Percentiles rank a stretch among this genome's conserved stretches.
These are phyloP conservation scores for Amiota communis DNA, from an alignment of 2,888 invertebrate genomes.

Conservation along the genomic window DNA sequence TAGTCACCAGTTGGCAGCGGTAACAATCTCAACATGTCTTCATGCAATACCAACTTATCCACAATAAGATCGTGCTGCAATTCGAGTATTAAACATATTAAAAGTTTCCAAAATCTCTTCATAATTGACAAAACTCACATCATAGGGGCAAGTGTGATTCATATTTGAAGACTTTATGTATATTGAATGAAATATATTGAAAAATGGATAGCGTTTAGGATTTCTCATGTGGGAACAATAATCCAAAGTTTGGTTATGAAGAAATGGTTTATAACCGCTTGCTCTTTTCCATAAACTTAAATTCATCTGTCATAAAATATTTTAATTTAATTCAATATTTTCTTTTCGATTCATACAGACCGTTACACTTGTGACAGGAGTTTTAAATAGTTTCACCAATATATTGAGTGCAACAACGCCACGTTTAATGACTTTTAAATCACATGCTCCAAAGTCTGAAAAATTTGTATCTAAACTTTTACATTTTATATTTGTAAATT, in stretches of 20 bases:
- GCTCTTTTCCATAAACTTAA: slow-evolving; percentile 38
- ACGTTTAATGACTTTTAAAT: slow-evolving; percentile 34
- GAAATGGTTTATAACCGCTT: slow-evolving; percentile 42
- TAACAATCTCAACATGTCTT: slow-evolving; percentile 29
- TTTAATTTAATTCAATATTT: background rate
- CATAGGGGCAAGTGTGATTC: slow-evolving; percentile 43
- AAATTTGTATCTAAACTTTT: slow-evolving; percentile 28
- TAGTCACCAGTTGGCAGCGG: slow-evolving; percentile 42
- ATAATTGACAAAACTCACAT: slow-evolving; percentile 23
- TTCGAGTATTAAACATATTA: background rate
- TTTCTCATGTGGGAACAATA: slow-evolving; percentile 33
- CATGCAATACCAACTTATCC: slow-evolving; percentile 29
- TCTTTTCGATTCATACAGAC: slow-evolving; percentile 8
- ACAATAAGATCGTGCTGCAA: slow-evolving; percentile 37
- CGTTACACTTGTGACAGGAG: slow-evolving; percentile 22
- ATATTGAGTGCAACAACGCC: slow-evolving; percentile 36
- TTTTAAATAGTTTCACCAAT: slow-evolving; percentile 6
- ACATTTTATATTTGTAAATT: slow-evolving; percentile 36
- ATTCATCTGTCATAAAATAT: slow-evolving; percentile 31
- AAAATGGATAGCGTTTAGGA: background rate
- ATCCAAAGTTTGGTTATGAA: slow-evolving; percentile 40
- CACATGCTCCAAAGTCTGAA: slow-evolving; percentile 17
- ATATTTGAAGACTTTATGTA: slow-evolving; percentile 8
- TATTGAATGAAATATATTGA: background rate
- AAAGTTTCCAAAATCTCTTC: background rate